Percentiles rank a stretch among this genome's conserved stretches.
Conservation (phyloP, 2,888 invertebrate species). For the Nomada ferruginata region DNA sequence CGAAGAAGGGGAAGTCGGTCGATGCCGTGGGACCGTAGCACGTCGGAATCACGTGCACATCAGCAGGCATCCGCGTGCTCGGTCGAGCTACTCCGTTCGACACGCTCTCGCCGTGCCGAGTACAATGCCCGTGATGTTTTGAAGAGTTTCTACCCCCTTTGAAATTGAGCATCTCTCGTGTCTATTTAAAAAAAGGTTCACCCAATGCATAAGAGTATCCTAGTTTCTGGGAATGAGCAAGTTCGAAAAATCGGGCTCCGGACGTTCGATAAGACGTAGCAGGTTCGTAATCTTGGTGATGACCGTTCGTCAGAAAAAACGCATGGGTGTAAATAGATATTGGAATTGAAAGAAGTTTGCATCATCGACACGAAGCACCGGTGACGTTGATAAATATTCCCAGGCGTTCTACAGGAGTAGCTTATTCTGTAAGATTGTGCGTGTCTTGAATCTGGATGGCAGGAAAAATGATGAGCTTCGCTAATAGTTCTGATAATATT, state of each 20-base stretch:
- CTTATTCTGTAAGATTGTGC: neutral
- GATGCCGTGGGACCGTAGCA: constrained; percentile 78
- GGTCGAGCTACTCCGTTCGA: constrained; percentile 64
- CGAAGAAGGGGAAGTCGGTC: constrained; percentile 77
- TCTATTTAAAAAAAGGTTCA: constrained; percentile 20
- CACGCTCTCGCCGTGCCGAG: constrained; percentile 51
- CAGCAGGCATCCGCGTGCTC: constrained; percentile 83
- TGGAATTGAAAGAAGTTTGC: neutral
- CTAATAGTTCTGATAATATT: neutral
- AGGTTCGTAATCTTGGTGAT: neutral
- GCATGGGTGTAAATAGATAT: neutral
- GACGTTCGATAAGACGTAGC: neutral
- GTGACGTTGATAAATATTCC: neutral
- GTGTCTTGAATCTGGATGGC: no score
- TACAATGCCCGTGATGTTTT: constrained; percentile 54
- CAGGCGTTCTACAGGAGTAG: neutral
- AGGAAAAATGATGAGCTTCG: neutral
- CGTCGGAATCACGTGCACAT: constrained; percentile 82
- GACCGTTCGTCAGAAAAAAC: neutral
- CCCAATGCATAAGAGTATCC: neutral
- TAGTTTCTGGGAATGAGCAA: neutral
- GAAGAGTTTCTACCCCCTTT: constrained; percentile 42
- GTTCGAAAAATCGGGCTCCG: neutral
- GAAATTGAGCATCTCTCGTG: neutral
- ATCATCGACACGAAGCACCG: neutral